phyloP scores from a whole-genome alignment of 2,888 invertebrate genomes.

The Eugnorisma glareosa region DNA sequence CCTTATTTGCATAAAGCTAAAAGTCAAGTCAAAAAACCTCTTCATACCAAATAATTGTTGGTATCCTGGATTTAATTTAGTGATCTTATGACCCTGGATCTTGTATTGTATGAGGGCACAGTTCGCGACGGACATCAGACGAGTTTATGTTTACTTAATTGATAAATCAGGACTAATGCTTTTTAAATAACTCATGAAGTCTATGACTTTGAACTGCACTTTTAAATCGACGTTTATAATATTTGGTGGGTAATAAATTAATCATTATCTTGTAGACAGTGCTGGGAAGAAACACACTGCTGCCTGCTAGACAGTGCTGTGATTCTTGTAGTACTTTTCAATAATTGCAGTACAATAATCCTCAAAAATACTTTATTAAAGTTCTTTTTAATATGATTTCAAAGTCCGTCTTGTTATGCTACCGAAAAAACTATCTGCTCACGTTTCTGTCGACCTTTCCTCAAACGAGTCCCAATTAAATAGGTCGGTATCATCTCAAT shows the following conservation, averaged over 20 bases:
- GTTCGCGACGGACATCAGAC: neutral
- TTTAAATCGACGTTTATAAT: neutral
- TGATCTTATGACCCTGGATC: neutral
- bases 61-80: neutral
- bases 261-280: neutral
- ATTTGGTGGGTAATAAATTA: neutral
- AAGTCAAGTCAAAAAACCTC: neutral
- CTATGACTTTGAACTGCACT: neutral
- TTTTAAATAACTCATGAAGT: neutral
- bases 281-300: neutral
- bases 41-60: neutral
- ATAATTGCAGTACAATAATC: neutral
- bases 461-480: too few relatives aligned
- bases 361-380: neutral
- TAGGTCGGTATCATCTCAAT: neutral
- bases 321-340: neutral
- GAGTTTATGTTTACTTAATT: neutral
- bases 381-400: neutral
- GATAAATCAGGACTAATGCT: constrained; percentile 16
- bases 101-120: neutral
- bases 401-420: neutral
- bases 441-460: too few relatives aligned
- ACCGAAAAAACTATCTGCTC: neutral
- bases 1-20: neutral
- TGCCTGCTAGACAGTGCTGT: too few relatives aligned